A percentile compares a stretch with the other conserved stretches of the same genome.
These are phyloP conservation scores for Scaeva pyrastri DNA, from an alignment of 2,888 invertebrate genomes.

Conservation along the genomic window DNA sequence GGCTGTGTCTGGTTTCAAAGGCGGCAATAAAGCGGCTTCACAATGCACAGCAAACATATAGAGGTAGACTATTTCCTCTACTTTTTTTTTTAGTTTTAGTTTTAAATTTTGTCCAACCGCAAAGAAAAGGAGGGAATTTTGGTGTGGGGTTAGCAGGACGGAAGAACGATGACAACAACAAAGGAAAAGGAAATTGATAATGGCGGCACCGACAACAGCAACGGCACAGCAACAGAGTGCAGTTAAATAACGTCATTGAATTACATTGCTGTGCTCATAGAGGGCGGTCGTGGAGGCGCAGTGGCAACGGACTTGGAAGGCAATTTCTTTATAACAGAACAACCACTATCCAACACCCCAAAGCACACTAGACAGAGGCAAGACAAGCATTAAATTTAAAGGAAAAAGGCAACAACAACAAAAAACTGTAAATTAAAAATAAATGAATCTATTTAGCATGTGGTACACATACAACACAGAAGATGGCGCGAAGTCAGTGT, in stretches of 20 bases:
- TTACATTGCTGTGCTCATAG: constrained; percentile 56
- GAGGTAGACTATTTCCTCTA: constrained; percentile 52
- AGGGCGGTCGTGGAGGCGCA: constrained; percentile 41
- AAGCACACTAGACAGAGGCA: constrained; percentile 7
- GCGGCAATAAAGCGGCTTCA: constrained; percentile 54
- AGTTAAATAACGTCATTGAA: constrained; percentile 73
- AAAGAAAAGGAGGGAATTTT: neutral
- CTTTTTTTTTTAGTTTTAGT: too few species aligned
- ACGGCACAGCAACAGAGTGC: neutral
- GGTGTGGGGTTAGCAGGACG: neutral
- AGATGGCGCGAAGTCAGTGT: constrained; percentile 34
- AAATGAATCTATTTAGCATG: constrained; percentile 69
- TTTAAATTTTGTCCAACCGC: constrained; percentile 44
- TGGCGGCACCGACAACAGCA: constrained; percentile 25
- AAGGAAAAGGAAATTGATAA: constrained; percentile 71
- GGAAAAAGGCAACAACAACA: constrained; percentile 1
- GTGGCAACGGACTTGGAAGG: constrained; percentile 32
- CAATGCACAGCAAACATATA: neutral
- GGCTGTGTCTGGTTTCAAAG: constrained; percentile 67
- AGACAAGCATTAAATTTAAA: constrained; percentile 36
- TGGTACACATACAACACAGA: constrained; percentile 47
- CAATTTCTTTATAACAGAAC: constrained; percentile 21
- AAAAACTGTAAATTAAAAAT: constrained; percentile 70
- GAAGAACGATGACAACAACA: constrained; percentile 59
- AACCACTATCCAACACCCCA: neutral